Conservation (phyloP, 1,140 invertebrate species). For the Cherax destructor region DNA sequence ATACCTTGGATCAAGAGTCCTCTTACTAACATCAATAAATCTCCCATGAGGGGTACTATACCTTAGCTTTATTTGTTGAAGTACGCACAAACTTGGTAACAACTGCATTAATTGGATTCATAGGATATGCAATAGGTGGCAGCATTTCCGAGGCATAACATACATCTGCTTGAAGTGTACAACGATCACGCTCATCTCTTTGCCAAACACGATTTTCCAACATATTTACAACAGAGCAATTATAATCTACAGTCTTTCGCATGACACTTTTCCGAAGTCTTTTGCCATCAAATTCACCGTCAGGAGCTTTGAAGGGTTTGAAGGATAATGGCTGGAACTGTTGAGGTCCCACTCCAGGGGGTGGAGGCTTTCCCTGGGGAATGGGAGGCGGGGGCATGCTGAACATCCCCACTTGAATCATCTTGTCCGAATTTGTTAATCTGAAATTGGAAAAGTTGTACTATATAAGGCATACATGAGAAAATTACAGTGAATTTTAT, state of each 20-base stretch:
- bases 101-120: slow-evolving; percentile 98
- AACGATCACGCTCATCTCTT: slow-evolving; percentile 89
- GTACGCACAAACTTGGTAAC: slow-evolving; percentile 98
- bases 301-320: slow-evolving; percentile 70
- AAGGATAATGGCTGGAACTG: slow-evolving; percentile 63
- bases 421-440: not conserved
- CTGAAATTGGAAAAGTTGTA: not conserved
- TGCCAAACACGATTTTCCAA: slow-evolving; percentile 96
- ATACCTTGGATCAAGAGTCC: too few species aligned
- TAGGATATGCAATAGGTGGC: slow-evolving; percentile 90
- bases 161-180: slow-evolving; percentile 92
- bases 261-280: slow-evolving; percentile 96
- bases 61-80: slow-evolving; percentile 92
- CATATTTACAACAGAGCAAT: slow-evolving; percentile 94
- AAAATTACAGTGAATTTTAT: too few species aligned
- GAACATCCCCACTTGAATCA: slow-evolving; percentile 60
- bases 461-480: not conserved
- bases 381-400: slow-evolving; percentile 54
- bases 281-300: slow-evolving; percentile 93
- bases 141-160: slow-evolving; percentile 86
- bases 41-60: not conserved
- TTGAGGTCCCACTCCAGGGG: slow-evolving; percentile 33
- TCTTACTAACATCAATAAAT: too few species aligned
- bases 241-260: slow-evolving; percentile 98
- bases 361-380: slow-evolving; percentile 38